phyloP scores from a whole-genome alignment of 2,888 invertebrate species.

The Hecatera dysodea region DNA sequence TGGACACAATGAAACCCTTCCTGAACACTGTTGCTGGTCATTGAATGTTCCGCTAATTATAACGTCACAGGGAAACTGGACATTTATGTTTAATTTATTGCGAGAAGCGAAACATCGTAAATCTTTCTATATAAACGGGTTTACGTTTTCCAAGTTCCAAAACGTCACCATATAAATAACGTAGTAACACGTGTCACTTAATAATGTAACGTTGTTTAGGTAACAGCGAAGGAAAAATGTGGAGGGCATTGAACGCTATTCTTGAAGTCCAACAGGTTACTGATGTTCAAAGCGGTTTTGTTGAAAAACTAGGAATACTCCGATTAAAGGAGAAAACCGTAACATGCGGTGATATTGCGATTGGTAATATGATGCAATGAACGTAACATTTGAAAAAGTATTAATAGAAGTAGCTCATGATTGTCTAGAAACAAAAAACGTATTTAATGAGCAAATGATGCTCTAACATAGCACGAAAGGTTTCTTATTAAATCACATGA shows the following conservation, averaged over 20 bases:
- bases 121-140: slow-evolving; percentile 20
- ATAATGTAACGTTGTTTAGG: slow-evolving; percentile 37
- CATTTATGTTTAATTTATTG: slow-evolving; percentile 41
- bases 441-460: background rate
- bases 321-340: slow-evolving; percentile 4
- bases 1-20: slow-evolving; percentile 81
- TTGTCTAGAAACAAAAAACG: background rate
- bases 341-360: slow-evolving; percentile 14
- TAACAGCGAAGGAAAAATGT: slow-evolving; percentile 34
- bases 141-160: slow-evolving; percentile 21
- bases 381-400: slow-evolving; percentile 9
- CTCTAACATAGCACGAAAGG: background rate
- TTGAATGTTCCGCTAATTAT: slow-evolving; percentile 78
- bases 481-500: background rate
- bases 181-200: slow-evolving; percentile 27
- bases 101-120: slow-evolving; percentile 27
- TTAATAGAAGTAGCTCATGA: background rate
- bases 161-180: slow-evolving; percentile 50
- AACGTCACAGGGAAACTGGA: slow-evolving; percentile 66
- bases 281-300: slow-evolving; percentile 31
- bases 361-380: slow-evolving; percentile 23
- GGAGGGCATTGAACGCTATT: slow-evolving; percentile 23
- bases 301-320: slow-evolving; percentile 12
- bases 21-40: slow-evolving; percentile 75
- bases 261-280: slow-evolving; percentile 42